A percentile compares a stretch with the other conserved stretches of the same genome.
Evolutionary conservation across 53 echinoderm and acorn worm species (phyloP).

Genomic region (Stichopus horrens): DNA sequence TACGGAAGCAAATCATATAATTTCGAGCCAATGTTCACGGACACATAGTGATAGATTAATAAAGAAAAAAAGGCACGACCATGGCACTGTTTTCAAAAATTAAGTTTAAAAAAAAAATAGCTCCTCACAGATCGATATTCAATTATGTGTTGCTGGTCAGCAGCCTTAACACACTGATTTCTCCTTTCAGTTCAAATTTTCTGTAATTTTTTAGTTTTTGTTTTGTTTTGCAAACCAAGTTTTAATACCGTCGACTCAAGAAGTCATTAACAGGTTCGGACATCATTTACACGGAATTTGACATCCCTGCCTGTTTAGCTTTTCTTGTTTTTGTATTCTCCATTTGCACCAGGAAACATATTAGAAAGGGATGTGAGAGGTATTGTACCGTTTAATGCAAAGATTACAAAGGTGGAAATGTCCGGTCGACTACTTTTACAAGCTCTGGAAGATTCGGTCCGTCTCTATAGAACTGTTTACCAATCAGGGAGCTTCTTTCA

Average conservation of each 20-base stretch:
- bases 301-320: neutral
- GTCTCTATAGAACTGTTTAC: neutral
- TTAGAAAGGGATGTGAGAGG: neutral
- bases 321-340: neutral
- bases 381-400: neutral
- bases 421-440: neutral
- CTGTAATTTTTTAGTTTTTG: too few species aligned
- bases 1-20: too few species aligned
- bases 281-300: neutral
- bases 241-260: neutral
- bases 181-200: too few species aligned
- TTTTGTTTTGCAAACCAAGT: neutral
- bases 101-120: too few species aligned
- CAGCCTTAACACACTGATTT: too few species aligned
- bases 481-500: conserved; percentile 16
- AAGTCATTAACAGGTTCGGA: neutral
- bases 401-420: neutral
- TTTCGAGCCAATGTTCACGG: too few species aligned
- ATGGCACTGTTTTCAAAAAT: too few species aligned
- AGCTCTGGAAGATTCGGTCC: neutral
- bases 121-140: too few species aligned
- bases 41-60: too few species aligned
- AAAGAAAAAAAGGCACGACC: too few species aligned
- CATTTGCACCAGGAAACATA: neutral
- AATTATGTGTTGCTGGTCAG: too few species aligned